phyloP scores from a whole-genome alignment of 2,888 invertebrate species.

The Phanerotoma sp. region DNA sequence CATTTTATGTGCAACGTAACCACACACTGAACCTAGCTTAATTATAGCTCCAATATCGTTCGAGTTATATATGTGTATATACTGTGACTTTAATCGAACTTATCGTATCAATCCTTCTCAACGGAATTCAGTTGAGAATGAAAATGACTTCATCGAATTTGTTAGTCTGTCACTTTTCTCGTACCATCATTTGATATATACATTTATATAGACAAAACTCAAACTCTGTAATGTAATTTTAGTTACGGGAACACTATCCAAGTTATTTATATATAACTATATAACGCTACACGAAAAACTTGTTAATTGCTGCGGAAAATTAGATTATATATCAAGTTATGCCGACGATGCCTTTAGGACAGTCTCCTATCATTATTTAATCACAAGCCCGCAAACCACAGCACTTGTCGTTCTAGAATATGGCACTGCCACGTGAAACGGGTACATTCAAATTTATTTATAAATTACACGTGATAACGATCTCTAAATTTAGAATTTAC shows the following conservation, averaged over 20 bases:
- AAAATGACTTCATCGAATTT: no score
- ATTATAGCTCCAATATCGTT: conserved; percentile 9
- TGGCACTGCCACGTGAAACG: no score
- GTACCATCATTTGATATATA: no score
- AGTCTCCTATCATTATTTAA: conserved; percentile 19
- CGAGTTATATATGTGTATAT: conserved; percentile 5
- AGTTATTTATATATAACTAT: no score
- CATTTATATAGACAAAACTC: no score
- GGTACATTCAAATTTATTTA: no score
- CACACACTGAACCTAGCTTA: not conserved
- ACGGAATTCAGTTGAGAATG: not conserved
- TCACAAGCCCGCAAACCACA: conserved; percentile 14
- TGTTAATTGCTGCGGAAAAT: not conserved
- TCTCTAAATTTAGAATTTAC: no score
- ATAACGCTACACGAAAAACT: not conserved
- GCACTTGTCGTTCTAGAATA: not conserved
- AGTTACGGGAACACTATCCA: no score
- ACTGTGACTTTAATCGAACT: conserved; percentile 6
- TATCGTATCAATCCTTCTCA: not conserved
- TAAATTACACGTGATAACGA: no score
- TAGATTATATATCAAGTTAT: not conserved
- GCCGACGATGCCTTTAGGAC: no score
- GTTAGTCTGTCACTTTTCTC: no score
- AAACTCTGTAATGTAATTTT: no score
- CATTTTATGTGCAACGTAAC: not conserved